Percentiles rank a stretch among this genome's conserved stretches.
These are phyloP conservation scores for Druon quercuslanigerum DNA, from an alignment of 1,140 invertebrate species.

Conservation along the genomic window DNA sequence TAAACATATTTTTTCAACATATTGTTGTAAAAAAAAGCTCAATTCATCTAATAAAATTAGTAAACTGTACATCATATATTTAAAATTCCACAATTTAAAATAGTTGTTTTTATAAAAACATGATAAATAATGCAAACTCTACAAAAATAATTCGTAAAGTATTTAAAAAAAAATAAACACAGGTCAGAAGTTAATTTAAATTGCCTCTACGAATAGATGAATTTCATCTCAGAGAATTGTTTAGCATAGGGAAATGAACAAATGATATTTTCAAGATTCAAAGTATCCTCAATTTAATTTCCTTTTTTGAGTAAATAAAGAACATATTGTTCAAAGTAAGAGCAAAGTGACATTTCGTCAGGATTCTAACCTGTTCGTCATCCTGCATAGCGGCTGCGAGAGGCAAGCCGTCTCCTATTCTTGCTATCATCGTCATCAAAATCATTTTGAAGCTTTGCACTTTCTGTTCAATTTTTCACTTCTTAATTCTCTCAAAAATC, in stretches of 20 bases:
- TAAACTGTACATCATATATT: conserved; percentile 28
- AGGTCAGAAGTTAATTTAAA: too few relatives aligned
- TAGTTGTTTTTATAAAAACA: conserved; percentile 31
- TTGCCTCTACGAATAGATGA: too few relatives aligned
- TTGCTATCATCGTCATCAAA: conserved; percentile 96
- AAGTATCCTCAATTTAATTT: not conserved
- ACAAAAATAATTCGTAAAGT: not conserved
- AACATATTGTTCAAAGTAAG: conserved; percentile 30
- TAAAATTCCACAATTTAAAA: not conserved
- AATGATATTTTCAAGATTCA: conserved; percentile 4
- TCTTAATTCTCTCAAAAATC: not conserved
- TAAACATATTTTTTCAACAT: too few relatives aligned
- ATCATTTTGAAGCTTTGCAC: conserved; percentile 83
- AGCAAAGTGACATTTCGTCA: conserved; percentile 56
- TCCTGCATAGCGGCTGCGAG: conserved; percentile 98
- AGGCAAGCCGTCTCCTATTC: conserved; percentile 95
- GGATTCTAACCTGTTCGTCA: conserved; percentile 91
- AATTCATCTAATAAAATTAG: too few relatives aligned
- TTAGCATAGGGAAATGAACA: conserved; percentile 6
- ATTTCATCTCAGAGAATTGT: not conserved
- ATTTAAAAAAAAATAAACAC: not conserved
- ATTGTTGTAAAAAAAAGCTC: too few relatives aligned
- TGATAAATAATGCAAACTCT: conserved; percentile 25
- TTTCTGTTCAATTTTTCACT: not conserved
- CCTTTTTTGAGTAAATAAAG: conserved; percentile 1